Evolutionary conservation across 2,113 vertebrate species (phyloP), one percentile per base, ranked within the genome.

Genomic region (Strigops habroptila): DNA sequence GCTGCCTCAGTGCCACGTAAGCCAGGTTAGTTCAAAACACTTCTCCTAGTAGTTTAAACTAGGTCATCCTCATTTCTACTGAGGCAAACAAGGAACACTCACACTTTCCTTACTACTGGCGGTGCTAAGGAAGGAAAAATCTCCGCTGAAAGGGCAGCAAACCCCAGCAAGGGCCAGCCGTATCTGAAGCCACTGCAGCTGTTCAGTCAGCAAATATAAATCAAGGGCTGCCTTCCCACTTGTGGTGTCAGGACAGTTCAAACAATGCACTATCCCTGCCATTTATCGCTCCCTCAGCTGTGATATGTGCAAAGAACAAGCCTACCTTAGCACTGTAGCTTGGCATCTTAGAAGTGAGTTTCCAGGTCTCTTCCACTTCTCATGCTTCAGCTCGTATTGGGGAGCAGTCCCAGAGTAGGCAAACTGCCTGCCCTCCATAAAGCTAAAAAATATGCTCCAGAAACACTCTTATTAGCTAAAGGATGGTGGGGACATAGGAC

Each of bases 381-480:
- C 9, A 3, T 10, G 10, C 41, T 77, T 76, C 1, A 1, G n/a
- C 71, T 79, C 2, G 0, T 5, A 0, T 5, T 10, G 31, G 14
- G 7, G 5, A 82, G 12, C 15, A 13, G 31, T 39, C 37, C 13
- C 48, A 18, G 33, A 23, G 9, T 39, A 14, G 3, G 16, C 25
- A 49, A 67, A 53, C n/a, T 24, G 8, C 0, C 0, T 49, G 23
- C 3, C 6, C 9, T 46, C 37, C 6, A 2, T 46, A 60, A 57
- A 55, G 30, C 15, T 48, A 22, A 87, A 87, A 71, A 1, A 10
- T 35, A 14, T 3, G 21, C 23, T 85, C 12, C 27, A 51, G 55
- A 75, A 91, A 55, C 3, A 15, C 24, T 65, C 44, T 48, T 43
- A 21, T 12, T n/a, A 77, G 60, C 49, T 48, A 41, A 74, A 39